These are phyloP conservation scores for Bombyx mori DNA, from an alignment of 1,140 invertebrate genomes.

Conservation along the genomic window DNA sequence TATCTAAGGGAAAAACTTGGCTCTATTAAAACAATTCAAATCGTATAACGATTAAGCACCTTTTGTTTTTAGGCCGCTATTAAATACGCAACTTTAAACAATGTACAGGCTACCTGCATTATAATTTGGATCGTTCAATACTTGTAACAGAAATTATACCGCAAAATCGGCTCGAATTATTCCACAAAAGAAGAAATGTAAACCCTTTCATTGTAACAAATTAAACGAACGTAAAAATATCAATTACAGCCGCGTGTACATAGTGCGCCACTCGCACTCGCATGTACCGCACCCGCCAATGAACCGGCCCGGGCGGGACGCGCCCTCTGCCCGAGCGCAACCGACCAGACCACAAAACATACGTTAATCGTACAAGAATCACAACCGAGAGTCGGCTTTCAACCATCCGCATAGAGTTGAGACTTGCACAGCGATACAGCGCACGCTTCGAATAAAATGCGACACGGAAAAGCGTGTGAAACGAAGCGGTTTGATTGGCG, in stretches of 20 bases:
- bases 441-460: constrained; percentile 62
- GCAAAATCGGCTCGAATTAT: background rate
- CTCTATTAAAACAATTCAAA: too few relatives aligned
- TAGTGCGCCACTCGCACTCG: constrained; percentile 3
- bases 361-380: constrained; percentile 25
- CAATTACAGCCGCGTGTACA: constrained; percentile 34
- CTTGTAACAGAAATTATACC: background rate
- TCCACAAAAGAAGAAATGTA: background rate
- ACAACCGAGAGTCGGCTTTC: constrained; percentile 5
- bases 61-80: too few relatives aligned
- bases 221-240: constrained; percentile 46
- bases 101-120: too few relatives aligned
- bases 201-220: constrained; percentile 9
- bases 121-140: too few relatives aligned
- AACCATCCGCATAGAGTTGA: constrained; percentile 21
- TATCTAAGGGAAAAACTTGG: too few relatives aligned
- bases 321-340: constrained; percentile 51
- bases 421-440: constrained; percentile 28
- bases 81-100: too few relatives aligned
- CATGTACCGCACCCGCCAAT: constrained; percentile 5
- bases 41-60: too few relatives aligned
- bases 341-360: constrained; percentile 62
- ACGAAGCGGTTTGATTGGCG: constrained; percentile 63
- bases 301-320: constrained; percentile 30
- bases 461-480: constrained; percentile 59